Percentiles rank a stretch among this genome's conserved stretches.
phyloP scores from a whole-genome alignment of 2,888 invertebrate genomes.

The Dryomyza anilis region DNA sequence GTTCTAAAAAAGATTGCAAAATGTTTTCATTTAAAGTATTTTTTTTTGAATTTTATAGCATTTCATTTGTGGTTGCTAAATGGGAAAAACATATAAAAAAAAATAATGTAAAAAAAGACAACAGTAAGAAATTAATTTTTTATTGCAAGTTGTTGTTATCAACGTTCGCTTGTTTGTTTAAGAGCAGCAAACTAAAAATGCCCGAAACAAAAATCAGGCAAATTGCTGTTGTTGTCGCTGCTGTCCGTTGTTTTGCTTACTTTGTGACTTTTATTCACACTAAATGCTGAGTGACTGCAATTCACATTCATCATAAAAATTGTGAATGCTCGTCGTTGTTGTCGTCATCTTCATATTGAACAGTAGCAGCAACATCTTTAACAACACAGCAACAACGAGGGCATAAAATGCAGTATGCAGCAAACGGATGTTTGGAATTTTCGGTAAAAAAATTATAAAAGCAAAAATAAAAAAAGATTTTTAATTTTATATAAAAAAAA shows the following conservation, averaged over 20 bases:
- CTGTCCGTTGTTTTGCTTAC: background rate
- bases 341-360: too few species aligned
- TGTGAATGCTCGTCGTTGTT: constrained; percentile 21
- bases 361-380: too few species aligned
- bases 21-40: too few species aligned
- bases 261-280: background rate
- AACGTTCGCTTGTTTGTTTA: too few species aligned
- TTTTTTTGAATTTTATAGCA: too few species aligned
- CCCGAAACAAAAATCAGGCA: too few species aligned
- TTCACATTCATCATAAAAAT: constrained; percentile 24
- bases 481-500: constrained; percentile 3
- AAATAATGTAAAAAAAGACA: too few species aligned
- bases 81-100: background rate
- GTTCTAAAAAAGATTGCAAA: constrained; percentile 15
- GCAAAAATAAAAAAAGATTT: too few species aligned
- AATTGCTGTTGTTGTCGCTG: background rate
- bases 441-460: too few species aligned
- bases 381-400: background rate
- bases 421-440: constrained; percentile 40
- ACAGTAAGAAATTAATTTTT: too few species aligned
- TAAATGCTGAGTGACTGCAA: background rate
- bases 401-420: background rate
- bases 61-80: background rate
- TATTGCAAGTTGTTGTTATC: too few species aligned
- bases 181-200: too few species aligned